Conservation (phyloP, 2,888 invertebrate genomes). For the Heliconius aoede region DNA sequence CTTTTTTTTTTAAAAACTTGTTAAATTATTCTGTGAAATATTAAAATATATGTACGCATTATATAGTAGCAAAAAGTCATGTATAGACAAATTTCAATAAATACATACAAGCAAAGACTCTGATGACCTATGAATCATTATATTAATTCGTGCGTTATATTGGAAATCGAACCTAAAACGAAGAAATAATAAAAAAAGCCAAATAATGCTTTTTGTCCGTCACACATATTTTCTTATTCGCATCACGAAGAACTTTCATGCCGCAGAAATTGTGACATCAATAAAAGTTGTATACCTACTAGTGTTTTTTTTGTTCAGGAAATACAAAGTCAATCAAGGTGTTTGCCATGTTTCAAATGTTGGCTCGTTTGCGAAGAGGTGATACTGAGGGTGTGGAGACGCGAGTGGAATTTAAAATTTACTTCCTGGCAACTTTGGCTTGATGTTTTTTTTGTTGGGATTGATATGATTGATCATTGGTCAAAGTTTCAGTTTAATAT, state of each 20-base stretch:
- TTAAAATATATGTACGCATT: no score
- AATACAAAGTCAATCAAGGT: conserved; percentile 33
- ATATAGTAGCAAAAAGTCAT: no score
- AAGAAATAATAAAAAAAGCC: not conserved
- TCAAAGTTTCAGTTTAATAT: no score
- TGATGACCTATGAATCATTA: no score
- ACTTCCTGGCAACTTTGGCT: not conserved
- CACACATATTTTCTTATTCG: not conserved
- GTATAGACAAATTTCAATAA: no score
- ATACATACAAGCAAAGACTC: no score
- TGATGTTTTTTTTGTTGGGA: not conserved
- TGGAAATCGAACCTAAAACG: not conserved
- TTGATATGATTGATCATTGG: no score
- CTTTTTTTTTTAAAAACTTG: no score
- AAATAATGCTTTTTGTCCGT: not conserved
- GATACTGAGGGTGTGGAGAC: conserved; percentile 37
- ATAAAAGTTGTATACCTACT: conserved; percentile 22
- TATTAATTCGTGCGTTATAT: not conserved
- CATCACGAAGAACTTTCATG: conserved; percentile 13
- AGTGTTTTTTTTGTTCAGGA: conserved; percentile 5
- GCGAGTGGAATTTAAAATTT: conserved; percentile 40
- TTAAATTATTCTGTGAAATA: no score
- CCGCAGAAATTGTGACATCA: conserved; percentile 22
- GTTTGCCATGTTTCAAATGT: conserved; percentile 45
- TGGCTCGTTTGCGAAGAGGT: conserved; percentile 47